Evolutionary conservation across 2,888 invertebrate species (phyloP).

Genomic region (Allygus modestus): DNA sequence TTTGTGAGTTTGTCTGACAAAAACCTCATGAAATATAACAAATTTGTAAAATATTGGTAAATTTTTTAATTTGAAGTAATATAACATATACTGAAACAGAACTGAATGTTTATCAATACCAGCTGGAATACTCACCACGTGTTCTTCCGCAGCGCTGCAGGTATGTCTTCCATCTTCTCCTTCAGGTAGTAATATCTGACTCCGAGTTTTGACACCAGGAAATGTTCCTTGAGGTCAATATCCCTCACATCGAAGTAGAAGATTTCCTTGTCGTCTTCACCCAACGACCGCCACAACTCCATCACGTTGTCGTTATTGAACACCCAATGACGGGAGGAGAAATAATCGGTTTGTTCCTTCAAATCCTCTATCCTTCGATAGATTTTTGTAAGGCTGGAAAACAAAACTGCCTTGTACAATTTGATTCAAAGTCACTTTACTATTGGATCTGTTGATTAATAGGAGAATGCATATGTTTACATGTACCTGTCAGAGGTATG

Average conservation of each 20-base stretch:
- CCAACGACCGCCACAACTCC: conserved; percentile 79
- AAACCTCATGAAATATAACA: too few species aligned
- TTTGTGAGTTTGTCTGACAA: too few species aligned
- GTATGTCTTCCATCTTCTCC: conserved; percentile 86
- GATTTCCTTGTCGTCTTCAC: conserved; percentile 78
- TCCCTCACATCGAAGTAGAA: conserved; percentile 85
- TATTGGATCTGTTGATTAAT: too few species aligned
- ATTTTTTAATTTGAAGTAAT: too few species aligned
- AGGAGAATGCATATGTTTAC: too few species aligned
- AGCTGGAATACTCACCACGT: conserved; percentile 21
- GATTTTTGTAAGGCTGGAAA: conserved; percentile 1
- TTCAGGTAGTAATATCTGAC: conserved; percentile 87
- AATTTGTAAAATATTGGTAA: too few species aligned
- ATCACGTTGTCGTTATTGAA: conserved; percentile 81
- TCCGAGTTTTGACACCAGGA: conserved; percentile 83
- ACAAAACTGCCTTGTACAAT: too few species aligned
- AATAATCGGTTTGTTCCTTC: conserved; percentile 76
- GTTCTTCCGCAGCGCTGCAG: conserved; percentile 78
- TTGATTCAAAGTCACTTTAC: too few species aligned
- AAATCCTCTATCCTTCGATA: background rate
- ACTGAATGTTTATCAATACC: too few species aligned
- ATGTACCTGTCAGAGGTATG: too few species aligned
- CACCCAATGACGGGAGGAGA: conserved; percentile 88
- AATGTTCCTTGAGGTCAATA: conserved; percentile 86
- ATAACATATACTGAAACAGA: too few species aligned